These are phyloP conservation scores for Palaemon carinicauda DNA, from an alignment of 1,140 invertebrate species.

Conservation along the genomic window DNA sequence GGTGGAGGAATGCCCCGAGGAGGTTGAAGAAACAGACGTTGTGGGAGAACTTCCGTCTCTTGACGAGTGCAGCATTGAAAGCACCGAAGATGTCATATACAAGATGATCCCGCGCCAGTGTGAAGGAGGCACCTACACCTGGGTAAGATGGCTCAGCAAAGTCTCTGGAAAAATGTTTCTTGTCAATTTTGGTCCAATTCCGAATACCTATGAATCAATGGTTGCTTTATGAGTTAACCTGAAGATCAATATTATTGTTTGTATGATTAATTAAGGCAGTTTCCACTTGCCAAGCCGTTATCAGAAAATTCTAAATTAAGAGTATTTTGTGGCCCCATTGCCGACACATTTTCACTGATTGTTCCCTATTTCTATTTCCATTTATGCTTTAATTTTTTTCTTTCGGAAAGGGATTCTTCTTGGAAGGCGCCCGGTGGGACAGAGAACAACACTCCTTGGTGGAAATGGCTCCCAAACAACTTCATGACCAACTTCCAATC, in stretches of 20 bases:
- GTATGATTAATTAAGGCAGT: too few species aligned
- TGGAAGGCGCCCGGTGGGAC: slow-evolving; percentile 88
- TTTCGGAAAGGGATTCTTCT: slow-evolving; percentile 73
- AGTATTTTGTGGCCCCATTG: not conserved
- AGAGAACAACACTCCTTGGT: slow-evolving; percentile 70
- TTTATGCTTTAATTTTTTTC: too few species aligned
- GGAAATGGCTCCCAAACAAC: slow-evolving; percentile 69
- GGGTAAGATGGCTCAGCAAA: slow-evolving; percentile 37
- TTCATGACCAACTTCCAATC: slow-evolving; percentile 67
- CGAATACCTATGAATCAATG: too few species aligned
- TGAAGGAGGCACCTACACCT: slow-evolving; percentile 38
- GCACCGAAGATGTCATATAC: slow-evolving; percentile 13
- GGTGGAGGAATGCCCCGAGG: not conserved
- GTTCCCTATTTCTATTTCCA: too few species aligned
- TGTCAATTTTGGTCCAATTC: too few species aligned
- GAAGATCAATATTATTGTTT: too few species aligned
- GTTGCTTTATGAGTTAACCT: too few species aligned
- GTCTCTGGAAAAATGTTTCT: too few species aligned
- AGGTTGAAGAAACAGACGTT: not conserved
- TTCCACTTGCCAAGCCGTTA: not conserved
- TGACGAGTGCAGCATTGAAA: not conserved
- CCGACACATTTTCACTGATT: not conserved
- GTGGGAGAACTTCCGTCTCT: not conserved
- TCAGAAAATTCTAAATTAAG: too few species aligned
- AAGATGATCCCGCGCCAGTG: slow-evolving; percentile 35